A percentile compares a stretch with the other conserved stretches of the same genome.
Evolutionary conservation across 2,113 vertebrate genomes (phyloP).

Genomic region (Crypturellus undulatus): DNA sequence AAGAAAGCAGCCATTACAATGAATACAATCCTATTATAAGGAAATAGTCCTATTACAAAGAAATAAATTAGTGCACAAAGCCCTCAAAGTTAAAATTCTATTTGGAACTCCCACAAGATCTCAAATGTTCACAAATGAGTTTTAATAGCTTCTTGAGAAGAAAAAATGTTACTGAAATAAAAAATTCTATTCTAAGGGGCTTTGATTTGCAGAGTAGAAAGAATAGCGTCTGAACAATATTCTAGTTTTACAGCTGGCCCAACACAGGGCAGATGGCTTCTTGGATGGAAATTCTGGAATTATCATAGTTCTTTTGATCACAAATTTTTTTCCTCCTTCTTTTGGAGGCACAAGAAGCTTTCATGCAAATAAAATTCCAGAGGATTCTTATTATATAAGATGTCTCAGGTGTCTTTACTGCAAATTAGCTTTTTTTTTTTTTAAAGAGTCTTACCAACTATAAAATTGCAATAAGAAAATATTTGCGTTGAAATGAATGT

Average conservation of each 20-base stretch:
- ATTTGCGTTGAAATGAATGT: background rate
- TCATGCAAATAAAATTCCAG: background rate
- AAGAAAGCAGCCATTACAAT: constrained; percentile 33
- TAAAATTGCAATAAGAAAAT: background rate
- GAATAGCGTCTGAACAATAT: constrained; percentile 25
- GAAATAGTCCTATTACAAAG: constrained; percentile 60
- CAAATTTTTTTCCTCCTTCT: background rate
- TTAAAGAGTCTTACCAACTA: background rate
- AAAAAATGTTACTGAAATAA: constrained; percentile 50
- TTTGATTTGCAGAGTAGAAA: constrained; percentile 23
- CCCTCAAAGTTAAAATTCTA: constrained; percentile 70
- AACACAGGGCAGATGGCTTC: background rate
- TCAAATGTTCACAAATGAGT: constrained; percentile 19
- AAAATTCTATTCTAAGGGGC: background rate
- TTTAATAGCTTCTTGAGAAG: constrained; percentile 61
- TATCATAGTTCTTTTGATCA: background rate
- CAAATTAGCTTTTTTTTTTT: background rate
- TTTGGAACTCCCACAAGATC: constrained; percentile 55
- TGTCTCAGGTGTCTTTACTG: background rate
- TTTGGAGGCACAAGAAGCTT: background rate
- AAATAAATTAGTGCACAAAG: constrained; percentile 55
- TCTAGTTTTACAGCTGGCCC: constrained; percentile 23
- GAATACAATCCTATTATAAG: constrained; percentile 57
- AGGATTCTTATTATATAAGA: background rate
- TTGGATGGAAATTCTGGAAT: background rate